phyloP scores from a whole-genome alignment of 2,888 invertebrate genomes.

The Pyrochroa serraticornis region DNA sequence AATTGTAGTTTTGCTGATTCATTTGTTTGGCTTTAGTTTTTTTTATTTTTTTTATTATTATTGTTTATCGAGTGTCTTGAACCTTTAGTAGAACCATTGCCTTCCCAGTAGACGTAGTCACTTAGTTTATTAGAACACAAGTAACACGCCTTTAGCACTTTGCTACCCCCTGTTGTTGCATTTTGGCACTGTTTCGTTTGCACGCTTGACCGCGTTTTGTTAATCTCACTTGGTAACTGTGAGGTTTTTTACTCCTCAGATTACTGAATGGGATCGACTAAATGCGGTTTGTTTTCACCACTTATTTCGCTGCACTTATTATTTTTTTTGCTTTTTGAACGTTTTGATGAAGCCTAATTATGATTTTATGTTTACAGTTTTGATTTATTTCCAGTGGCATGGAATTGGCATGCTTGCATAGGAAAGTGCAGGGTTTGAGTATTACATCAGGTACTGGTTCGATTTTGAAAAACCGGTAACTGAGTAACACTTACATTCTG shows the following conservation, averaged over 20 bases:
- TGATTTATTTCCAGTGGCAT: constrained; percentile 49
- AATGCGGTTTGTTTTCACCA: constrained; percentile 63
- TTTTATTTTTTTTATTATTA: constrained; percentile 1
- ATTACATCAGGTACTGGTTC: constrained; percentile 99
- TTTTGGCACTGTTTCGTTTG: constrained; percentile 41
- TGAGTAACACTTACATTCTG: constrained; percentile 89
- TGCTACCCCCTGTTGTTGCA: neutral
- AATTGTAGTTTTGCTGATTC: constrained; percentile 9
- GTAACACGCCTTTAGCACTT: neutral
- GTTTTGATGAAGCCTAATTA: constrained; percentile 46
- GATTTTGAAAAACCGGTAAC: constrained; percentile 71
- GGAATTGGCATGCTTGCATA: constrained; percentile 55
- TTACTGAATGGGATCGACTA: constrained; percentile 86
- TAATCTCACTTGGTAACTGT: constrained; percentile 99
- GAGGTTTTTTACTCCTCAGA: constrained; percentile 79
- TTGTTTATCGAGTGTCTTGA: constrained; percentile 8
- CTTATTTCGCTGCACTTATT: constrained; percentile 47
- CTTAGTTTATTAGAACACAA: neutral
- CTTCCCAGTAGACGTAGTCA: neutral
- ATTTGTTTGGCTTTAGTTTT: constrained; percentile 13
- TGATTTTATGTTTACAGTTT: constrained; percentile 49
- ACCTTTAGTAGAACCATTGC: neutral
- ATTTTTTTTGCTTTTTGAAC: constrained; percentile 53
- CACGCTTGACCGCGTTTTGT: constrained; percentile 66
- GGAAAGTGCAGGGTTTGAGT: constrained; percentile 82